Base-by-base conservation (phyloP, 2,888 invertebrate genomes). In the Biston betularia region DNA sequence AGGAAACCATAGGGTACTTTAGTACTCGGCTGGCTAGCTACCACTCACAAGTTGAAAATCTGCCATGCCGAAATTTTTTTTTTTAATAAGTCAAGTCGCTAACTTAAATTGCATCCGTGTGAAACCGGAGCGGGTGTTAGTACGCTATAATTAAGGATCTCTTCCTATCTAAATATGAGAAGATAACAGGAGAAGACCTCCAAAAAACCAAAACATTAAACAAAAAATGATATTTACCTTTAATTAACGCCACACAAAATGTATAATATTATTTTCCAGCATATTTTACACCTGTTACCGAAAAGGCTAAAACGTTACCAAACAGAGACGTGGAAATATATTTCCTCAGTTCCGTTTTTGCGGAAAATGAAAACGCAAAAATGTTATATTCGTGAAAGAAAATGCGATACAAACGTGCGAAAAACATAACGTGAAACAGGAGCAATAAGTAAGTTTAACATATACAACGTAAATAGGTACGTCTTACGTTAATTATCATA, bases 201-300 rank as follows among this genome's bases (percentile, higher is more conserved):
- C 12, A 57, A 56, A 56, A 45, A 38, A 46, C 45, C 35, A 7
- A 38, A 57, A 38, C 46, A 15, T 46, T 57, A 48, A 58, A 56
- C 58, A 50, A 14, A 10, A 8, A 11, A 24, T 15, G 57, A 65
- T 59, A 54, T 65, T 60, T 65, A 54, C 65, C n/a, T 65, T 55
- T 65, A 65, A 65, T 65, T 61, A 61, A 53, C 34, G 45, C 56
- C 33, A 35, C 45, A 49, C 33, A 57, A 52, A 63, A 63, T 57
- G 11, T 63, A 56, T 63, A 61, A 61, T 53, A 53, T 53, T 46
- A 53, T 63, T 57, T 63, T 35, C 40, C 59, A n/a, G 48, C 59
- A 59, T 44, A 59, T 59, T 65, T 65, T 55, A 56, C 65, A 55
- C 65, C 65, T 60, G 65, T 56, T 61, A 46, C 65, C 53, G 34